These are phyloP conservation scores for Diorhabda sublineata DNA, from an alignment of 1,140 invertebrate genomes.

Conservation along the genomic window DNA sequence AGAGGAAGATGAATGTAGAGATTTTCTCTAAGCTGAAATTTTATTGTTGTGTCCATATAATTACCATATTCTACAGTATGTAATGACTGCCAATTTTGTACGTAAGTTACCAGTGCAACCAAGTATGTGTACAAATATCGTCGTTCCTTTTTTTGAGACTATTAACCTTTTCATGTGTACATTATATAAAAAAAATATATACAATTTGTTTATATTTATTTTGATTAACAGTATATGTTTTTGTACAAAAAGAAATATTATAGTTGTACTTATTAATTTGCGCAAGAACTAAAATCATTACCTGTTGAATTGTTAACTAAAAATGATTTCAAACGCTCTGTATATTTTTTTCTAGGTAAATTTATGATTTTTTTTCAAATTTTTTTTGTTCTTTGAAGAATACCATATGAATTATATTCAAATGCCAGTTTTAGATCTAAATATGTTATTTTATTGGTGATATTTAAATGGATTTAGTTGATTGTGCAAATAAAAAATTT, in stretches of 20 bases:
- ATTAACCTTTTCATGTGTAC: conserved; percentile 36
- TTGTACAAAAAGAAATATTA: conserved; percentile 23
- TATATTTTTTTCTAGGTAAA: too few species aligned
- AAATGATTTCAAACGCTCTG: too few species aligned
- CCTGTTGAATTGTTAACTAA: too few species aligned
- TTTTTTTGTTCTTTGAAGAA: too few species aligned
- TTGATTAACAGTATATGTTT: conserved; percentile 24
- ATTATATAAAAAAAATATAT: conserved; percentile 25
- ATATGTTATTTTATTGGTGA: not conserved
- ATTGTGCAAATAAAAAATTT: conserved; percentile 13
- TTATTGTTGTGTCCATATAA: conserved; percentile 30
- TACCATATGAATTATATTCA: too few species aligned
- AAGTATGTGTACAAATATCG: conserved; percentile 44
- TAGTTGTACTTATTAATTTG: conserved; percentile 39
- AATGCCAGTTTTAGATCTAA: too few species aligned
- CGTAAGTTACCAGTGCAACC: conserved; percentile 46
- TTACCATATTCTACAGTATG: conserved; percentile 24
- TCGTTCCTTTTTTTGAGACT: conserved; percentile 39
- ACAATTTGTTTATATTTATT: conserved; percentile 36
- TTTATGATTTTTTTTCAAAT: too few species aligned
- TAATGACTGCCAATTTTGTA: conserved; percentile 45
- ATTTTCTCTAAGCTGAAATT: not conserved
- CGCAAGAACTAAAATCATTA: not conserved
- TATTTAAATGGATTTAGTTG: conserved; percentile 3
- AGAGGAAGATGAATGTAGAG: too few species aligned